phyloP scores from a whole-genome alignment of 2,113 vertebrate species.

The Canis aureus region DNA sequence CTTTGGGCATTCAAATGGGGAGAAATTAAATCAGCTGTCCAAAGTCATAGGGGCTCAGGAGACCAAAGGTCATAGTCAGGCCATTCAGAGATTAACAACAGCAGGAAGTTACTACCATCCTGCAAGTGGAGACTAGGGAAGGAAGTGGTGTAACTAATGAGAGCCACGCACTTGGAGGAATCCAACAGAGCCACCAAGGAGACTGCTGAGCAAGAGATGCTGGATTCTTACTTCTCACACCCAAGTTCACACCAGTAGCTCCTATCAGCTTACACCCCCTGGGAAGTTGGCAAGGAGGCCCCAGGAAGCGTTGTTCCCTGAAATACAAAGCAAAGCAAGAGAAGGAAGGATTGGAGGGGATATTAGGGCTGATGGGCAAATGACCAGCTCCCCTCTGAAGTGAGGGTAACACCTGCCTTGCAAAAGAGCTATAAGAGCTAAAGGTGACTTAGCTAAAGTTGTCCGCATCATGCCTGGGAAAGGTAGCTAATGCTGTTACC shows the following conservation, averaged over 20 bases:
- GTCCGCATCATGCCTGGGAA: background rate
- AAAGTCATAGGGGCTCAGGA: background rate
- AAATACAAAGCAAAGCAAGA: background rate
- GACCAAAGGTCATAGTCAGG: background rate
- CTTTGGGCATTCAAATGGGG: background rate
- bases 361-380: background rate
- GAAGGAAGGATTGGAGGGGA: background rate
- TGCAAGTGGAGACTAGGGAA: background rate
- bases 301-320: background rate
- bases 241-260: background rate
- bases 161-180: background rate
- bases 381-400: background rate
- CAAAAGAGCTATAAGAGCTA: background rate
- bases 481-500: background rate
- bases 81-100: background rate
- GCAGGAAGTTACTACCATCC: background rate
- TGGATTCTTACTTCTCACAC: background rate
- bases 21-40: background rate
- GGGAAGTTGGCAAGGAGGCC: background rate
- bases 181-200: background rate
- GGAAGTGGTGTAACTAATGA: fast-evolving
- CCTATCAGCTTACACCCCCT: background rate
- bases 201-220: background rate
- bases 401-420: background rate
- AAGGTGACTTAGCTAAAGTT: background rate